Evolutionary conservation across 2,113 vertebrate genomes (phyloP), one percentile per base, ranked within the genome.

Genomic region (Colistium nudipinnis): DNA sequence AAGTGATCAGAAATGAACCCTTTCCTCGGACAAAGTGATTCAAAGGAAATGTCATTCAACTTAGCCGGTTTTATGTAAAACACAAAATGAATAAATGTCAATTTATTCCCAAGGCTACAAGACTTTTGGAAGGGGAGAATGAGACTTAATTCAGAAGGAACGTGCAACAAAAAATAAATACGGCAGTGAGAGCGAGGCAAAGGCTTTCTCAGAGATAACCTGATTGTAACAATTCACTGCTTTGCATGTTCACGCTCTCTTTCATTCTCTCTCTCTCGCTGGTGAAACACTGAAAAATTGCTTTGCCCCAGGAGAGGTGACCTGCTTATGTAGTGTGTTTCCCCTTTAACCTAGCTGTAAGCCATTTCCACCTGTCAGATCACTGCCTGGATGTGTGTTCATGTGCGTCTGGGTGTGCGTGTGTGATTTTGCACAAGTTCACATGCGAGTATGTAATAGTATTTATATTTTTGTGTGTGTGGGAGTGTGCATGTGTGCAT

Each of bases 311-410:
- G 47, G 89, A 88, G 90, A 85, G 69, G 73, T 84, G 81, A 89
- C 84, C 90, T 87, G 87, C 80, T 91, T 91, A 81, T 86, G 81
- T 85, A 83, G 71, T 60, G 70, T 59, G 74, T 59, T 72, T 62
- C 81, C 85, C 81, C 81, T 86, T 88, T 79, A 89, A 87, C 88
- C 84, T 84, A 59, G 86, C 89, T 86, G 65, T 63, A 56, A 82
- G 76, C 78, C 68, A 85, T 82, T 86, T 84, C 87, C 88, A 91
- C 86, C 86, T 87, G 80, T 90, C 88, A 91, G 61, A 82, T 80
- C 70, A 70, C 53, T 81, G 70, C 70, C 60, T 61, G 35, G 44
- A 64, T 81, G 38, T 66, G 56, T 31, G 30, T 48, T 28, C 33
- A 5, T 43, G 63, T 53, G 71, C 61, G 47, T 33, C 30, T 56